Conservation (phyloP, 2,797 vertebrate species). For the Lepilemur ruficaudatus region DNA sequence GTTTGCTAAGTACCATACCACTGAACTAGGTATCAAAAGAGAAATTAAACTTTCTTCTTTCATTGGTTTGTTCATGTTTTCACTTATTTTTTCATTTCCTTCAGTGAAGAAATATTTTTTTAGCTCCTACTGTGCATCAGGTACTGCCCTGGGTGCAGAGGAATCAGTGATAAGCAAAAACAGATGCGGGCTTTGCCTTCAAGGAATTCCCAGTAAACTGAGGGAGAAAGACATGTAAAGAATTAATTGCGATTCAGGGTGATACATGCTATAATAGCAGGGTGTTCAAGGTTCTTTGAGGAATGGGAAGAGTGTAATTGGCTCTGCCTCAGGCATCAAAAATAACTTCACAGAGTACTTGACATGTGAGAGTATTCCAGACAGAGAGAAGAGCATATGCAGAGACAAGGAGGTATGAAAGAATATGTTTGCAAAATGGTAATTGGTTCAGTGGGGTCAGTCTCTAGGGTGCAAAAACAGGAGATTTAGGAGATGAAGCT, state of each 20-base stretch:
- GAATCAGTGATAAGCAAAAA: constrained; percentile 34
- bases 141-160: not conserved
- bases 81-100: constrained; percentile 68
- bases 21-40: not conserved
- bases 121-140: not conserved
- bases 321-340: constrained; percentile 56
- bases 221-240: not conserved
- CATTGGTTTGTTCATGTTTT: constrained; percentile 46
- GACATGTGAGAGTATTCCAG: not conserved
- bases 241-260: constrained; percentile 51
- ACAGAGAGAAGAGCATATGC: not conserved
- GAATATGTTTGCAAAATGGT: not conserved
- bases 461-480: not conserved
- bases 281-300: constrained; percentile 39
- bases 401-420: not conserved
- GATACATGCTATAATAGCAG: constrained; percentile 40
- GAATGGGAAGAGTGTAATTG: constrained; percentile 46
- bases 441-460: not conserved
- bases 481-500: not conserved
- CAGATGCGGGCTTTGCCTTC: constrained; percentile 38
- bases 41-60: constrained; percentile 9
- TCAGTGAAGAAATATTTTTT: constrained; percentile 29
- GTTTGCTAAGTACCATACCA: not conserved
- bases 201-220: constrained; percentile 24
- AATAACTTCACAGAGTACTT: constrained; percentile 34